Evolutionary conservation across 2,888 invertebrate genomes (phyloP).

Genomic region (Rhimphoctona megacephalus): DNA sequence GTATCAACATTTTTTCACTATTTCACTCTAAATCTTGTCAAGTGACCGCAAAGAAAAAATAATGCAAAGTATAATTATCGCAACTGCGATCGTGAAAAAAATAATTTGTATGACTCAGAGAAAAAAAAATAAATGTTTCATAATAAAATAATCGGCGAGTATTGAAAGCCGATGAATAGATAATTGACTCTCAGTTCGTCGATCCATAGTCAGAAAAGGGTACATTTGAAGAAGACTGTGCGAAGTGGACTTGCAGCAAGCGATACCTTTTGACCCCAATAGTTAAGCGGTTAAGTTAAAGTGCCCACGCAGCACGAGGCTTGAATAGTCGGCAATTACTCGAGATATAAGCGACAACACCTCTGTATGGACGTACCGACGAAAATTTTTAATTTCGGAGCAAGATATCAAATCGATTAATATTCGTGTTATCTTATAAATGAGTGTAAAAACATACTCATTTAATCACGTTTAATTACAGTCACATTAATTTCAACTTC

Average conservation of each 20-base stretch:
- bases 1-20: neutral
- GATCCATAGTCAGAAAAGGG: constrained; percentile 64
- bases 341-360: constrained; percentile 44
- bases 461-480: neutral
- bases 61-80: neutral
- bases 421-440: neutral
- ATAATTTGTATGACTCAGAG: neutral
- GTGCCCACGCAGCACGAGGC: constrained; percentile 73
- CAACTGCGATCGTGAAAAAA: neutral
- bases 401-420: constrained; percentile 5
- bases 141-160: constrained; percentile 24
- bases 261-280: constrained; percentile 80
- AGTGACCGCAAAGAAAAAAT: neutral
- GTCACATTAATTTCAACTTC: neutral
- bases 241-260: constrained; percentile 73
- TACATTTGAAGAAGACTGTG: constrained; percentile 66
- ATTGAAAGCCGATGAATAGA: constrained; percentile 22
- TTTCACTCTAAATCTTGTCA: neutral
- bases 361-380: constrained; percentile 3
- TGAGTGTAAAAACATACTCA: neutral
- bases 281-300: constrained; percentile 74
- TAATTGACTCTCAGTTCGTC: constrained; percentile 59
- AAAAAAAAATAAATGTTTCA: neutral
- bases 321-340: constrained; percentile 71
- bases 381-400: constrained; percentile 28